Base-by-base conservation (phyloP, 2,797 vertebrate species). In the Cercopithecus neglectus region DNA sequence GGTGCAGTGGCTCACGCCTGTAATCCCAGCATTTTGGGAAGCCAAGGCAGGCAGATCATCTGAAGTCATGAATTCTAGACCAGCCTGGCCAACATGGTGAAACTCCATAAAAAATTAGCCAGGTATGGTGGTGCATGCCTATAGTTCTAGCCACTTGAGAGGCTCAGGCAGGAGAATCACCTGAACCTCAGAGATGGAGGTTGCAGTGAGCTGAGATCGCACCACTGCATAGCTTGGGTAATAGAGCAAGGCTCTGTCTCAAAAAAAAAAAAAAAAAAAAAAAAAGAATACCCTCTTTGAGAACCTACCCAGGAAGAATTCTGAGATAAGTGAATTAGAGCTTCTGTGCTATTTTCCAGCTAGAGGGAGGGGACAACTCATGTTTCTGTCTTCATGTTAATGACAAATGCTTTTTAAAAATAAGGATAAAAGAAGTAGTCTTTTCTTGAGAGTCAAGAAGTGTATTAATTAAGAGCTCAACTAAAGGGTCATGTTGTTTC, bases 171-270 rank as follows among this genome's bases (percentile, higher is more conserved):
- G 14, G 61, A 67, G 61, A 19, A 17, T n/a, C 33, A 7, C 61
- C 19, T 67, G 33, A 67, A n/a, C 16, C 61, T 67, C 16, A 0
- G 33, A 67, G 61, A 8, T 67, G 7, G 16, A n/a, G 33, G 61
- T 67, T 67, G 16, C 61, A 19, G 61, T 16, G 61, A 67, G 8
- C 16, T 0, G 17, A n/a, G 61, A 67, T 67, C 0, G 0, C 61
- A 67, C 14, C 61, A n/a, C 33, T 67, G 61, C 61, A 67, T 16
- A 67, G 30, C 33, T 67, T 67, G 7, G 33, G 61, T 67, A n/a
- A 67, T 33, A 67, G 61, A 64, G 16, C 7, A 67, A 67, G 61
- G 17, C 61, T 67, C 61, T 67, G 61, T 67, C 16, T 67, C 8
- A 67, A 67, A 67, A 67, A n/a, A 64, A 64, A 36, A 36, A 36